These are phyloP conservation scores for Drosophila takahashii DNA, from an alignment of 1,140 invertebrate species.

Conservation along the genomic window DNA sequence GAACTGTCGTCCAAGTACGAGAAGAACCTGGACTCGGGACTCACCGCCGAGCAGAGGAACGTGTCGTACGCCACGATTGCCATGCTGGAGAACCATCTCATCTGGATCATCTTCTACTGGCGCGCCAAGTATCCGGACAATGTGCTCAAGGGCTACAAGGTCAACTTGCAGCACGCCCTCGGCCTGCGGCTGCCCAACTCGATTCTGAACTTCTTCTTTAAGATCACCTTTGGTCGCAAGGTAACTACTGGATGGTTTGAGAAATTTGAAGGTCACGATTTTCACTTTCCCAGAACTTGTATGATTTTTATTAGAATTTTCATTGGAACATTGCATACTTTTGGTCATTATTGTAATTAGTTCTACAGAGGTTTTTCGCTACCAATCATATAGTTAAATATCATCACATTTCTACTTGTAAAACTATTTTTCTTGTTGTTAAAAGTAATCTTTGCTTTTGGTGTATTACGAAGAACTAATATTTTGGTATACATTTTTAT, in stretches of 20 bases:
- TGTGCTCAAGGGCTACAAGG: conserved; percentile 94
- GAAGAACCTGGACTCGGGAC: conserved; percentile 91
- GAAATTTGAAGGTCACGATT: conserved; percentile 4
- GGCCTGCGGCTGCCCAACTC: conserved; percentile 94
- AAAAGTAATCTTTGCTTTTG: not conserved
- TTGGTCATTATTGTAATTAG: conserved; percentile 26
- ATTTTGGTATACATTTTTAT: not conserved
- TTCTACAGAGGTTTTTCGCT: conserved; percentile 13
- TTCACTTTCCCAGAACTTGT: conserved; percentile 32
- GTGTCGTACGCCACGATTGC: conserved; percentile 96
- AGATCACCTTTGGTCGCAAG: conserved; percentile 94
- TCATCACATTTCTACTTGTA: not conserved
- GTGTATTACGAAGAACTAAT: not conserved
- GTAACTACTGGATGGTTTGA: conserved; percentile 85
- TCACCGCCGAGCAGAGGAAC: conserved; percentile 93
- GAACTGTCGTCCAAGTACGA: conserved; percentile 92
- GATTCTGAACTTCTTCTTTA: conserved; percentile 95
- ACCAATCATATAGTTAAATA: not conserved
- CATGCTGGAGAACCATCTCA: conserved; percentile 97
- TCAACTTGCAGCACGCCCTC: conserved; percentile 94
- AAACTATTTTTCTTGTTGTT: not conserved
- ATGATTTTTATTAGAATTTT: conserved; percentile 28
- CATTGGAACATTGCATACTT: conserved; percentile 35
- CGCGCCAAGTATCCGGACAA: conserved; percentile 94
- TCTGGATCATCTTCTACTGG: conserved; percentile 95